Conservation (phyloP, 2,888 invertebrate genomes). For the Apantesis nais region DNA sequence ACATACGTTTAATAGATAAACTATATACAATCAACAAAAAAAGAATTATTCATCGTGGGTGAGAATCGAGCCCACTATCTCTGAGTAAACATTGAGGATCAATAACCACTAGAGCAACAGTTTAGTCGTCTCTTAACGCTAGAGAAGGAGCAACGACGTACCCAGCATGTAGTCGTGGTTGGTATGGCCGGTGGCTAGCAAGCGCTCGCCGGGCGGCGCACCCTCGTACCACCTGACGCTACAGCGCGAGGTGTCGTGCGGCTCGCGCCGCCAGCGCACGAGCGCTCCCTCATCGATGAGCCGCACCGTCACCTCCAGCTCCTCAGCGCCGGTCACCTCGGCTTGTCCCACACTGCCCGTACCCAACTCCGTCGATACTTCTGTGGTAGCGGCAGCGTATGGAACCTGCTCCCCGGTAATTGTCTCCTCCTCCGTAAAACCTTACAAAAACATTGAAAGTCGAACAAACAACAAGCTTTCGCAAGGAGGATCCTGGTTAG, state of each 20-base stretch:
- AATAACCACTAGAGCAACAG: too few relatives aligned
- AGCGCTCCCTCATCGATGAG: conserved; percentile 91
- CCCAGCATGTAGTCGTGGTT: conserved; percentile 88
- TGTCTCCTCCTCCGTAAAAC: conserved; percentile 33
- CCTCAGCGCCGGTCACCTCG: conserved; percentile 81
- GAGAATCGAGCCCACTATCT: too few relatives aligned
- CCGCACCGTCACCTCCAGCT: conserved; percentile 88
- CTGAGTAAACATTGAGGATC: too few relatives aligned
- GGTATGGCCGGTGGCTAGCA: conserved; percentile 89
- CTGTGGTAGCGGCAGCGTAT: conserved; percentile 46
- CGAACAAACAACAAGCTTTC: not conserved
- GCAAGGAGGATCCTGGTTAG: not conserved
- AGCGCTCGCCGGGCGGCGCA: conserved; percentile 84
- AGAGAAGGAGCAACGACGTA: conserved; percentile 22
- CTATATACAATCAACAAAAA: too few relatives aligned
- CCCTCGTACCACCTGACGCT: conserved; percentile 90
- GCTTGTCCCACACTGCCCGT: conserved; percentile 83
- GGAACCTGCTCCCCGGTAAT: conserved; percentile 38
- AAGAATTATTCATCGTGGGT: too few relatives aligned
- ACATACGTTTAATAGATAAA: too few relatives aligned
- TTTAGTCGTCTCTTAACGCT: not conserved
- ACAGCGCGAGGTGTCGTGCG: conserved; percentile 86
- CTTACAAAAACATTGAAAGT: conserved; percentile 8
- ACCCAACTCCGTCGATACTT: conserved; percentile 22
- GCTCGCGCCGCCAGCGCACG: conserved; percentile 90